Conservation (phyloP, 2,113 vertebrate genomes). For the Sinocyclocheilus maitianheensis region DNA sequence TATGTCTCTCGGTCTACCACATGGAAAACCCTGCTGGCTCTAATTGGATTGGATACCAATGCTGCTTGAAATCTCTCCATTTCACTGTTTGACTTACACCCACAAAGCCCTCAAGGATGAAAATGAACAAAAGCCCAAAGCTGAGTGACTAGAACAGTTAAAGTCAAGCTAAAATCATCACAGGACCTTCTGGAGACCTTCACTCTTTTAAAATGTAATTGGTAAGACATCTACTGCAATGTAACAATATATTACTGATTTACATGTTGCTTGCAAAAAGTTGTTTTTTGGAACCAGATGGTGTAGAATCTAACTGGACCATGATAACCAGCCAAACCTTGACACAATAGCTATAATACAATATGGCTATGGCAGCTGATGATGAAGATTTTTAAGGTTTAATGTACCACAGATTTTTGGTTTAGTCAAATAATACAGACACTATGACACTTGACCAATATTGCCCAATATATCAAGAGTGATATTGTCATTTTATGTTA, state of each 20-base stretch:
- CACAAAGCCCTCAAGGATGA: conserved; percentile 43
- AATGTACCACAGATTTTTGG: not conserved
- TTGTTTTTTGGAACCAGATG: not conserved
- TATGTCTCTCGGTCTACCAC: conserved; percentile 29
- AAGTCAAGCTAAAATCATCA: not conserved
- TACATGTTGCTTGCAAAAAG: not conserved
- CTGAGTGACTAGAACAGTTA: not conserved
- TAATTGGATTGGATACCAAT: conserved; percentile 37
- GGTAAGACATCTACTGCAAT: not conserved
- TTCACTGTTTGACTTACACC: conserved; percentile 46
- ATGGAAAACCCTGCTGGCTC: conserved; percentile 29
- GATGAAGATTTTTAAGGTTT: not conserved
- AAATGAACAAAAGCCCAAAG: not conserved
- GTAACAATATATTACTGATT: not conserved
- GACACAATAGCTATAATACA: too few species aligned
- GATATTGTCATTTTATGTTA: not conserved
- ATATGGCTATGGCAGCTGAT: not conserved
- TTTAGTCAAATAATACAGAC: not conserved
- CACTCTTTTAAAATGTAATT: not conserved
- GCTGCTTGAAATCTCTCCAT: conserved; percentile 30
- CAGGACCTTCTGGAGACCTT: not conserved
- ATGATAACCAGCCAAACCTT: not conserved
- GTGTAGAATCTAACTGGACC: not conserved
- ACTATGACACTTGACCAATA: not conserved
- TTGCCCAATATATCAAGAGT: not conserved